A percentile compares a stretch with the other conserved stretches of the same genome.
Evolutionary conservation across 2,797 vertebrate genomes (phyloP).

Genomic region (Artibeus lituratus): DNA sequence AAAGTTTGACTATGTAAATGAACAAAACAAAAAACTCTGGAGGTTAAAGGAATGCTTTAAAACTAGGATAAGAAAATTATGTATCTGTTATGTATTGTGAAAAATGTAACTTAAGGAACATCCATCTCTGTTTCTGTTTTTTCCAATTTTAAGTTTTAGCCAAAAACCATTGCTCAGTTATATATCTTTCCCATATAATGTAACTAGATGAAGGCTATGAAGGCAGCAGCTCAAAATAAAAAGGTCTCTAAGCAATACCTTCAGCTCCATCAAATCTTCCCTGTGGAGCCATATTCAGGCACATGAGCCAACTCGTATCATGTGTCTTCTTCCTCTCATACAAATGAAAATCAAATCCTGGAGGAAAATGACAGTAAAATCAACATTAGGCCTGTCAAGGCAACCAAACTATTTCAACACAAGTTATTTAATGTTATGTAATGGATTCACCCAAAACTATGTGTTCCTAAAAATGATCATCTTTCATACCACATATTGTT

Average conservation of each 20-base stretch:
- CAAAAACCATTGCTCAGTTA: not conserved
- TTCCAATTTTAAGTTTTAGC: slow-evolving; percentile 25
- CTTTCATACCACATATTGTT: not conserved
- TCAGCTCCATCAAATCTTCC: not conserved
- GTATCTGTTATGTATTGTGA: not conserved
- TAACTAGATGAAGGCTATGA: not conserved
- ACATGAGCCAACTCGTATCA: not conserved
- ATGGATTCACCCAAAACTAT: not conserved
- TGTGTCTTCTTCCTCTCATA: not conserved
- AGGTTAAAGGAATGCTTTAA: not conserved
- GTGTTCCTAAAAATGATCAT: not conserved
- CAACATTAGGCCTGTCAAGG: not conserved
- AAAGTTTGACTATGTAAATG: not conserved
- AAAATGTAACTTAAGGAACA: not conserved
- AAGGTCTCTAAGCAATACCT: slow-evolving; percentile 2
- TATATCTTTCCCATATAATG: not conserved
- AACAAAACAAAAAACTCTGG: not conserved
- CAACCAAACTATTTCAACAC: not conserved
- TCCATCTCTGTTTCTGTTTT: not conserved
- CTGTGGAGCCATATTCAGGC: not conserved
- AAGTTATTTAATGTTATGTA: not conserved
- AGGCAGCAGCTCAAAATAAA: slow-evolving; percentile 15
- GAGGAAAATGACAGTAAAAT: not conserved
- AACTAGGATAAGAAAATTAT: not conserved
- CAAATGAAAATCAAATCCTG: slow-evolving; percentile 8